Percentiles rank a stretch among this genome's conserved stretches.
These are phyloP conservation scores for Sylvicapra grimmia DNA, from an alignment of 2,113 vertebrate genomes.

Conservation along the genomic window DNA sequence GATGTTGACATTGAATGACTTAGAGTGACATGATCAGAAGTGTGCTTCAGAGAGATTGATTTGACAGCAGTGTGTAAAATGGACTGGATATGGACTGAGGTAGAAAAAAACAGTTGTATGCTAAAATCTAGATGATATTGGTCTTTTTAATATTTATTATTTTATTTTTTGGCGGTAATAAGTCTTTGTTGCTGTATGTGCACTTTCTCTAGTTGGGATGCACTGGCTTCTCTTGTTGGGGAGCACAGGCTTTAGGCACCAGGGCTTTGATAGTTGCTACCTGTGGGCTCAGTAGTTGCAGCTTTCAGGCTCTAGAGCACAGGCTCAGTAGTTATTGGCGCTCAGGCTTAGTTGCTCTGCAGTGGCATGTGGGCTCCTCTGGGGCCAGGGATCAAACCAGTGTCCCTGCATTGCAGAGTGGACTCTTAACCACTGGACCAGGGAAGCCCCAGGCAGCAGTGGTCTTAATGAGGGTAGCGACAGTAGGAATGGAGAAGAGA, in stretches of 20 bases:
- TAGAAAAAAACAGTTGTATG: neutral
- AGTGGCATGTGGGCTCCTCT: neutral
- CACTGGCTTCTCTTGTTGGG: neutral
- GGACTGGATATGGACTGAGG: neutral
- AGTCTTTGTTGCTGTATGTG: neutral
- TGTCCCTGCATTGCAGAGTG: neutral
- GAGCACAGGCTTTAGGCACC: neutral
- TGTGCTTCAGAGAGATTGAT: neutral
- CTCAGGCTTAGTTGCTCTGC: neutral
- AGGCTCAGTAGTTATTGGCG: neutral
- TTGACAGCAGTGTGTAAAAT: neutral
- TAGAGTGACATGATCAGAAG: neutral
- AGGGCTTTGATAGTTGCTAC: neutral
- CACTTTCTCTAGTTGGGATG: neutral
- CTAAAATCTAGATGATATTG: neutral
- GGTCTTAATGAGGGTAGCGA: neutral
- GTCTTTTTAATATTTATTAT: neutral
- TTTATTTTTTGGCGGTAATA: neutral
- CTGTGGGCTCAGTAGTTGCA: neutral
- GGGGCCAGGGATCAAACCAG: neutral
- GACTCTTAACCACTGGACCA: neutral
- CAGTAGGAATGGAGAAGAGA: neutral
- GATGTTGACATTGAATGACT: neutral
- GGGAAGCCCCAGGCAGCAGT: neutral
- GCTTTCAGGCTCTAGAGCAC: neutral